phyloP scores from a whole-genome alignment of 2,888 invertebrate genomes.

The Synergus umbraculus region DNA sequence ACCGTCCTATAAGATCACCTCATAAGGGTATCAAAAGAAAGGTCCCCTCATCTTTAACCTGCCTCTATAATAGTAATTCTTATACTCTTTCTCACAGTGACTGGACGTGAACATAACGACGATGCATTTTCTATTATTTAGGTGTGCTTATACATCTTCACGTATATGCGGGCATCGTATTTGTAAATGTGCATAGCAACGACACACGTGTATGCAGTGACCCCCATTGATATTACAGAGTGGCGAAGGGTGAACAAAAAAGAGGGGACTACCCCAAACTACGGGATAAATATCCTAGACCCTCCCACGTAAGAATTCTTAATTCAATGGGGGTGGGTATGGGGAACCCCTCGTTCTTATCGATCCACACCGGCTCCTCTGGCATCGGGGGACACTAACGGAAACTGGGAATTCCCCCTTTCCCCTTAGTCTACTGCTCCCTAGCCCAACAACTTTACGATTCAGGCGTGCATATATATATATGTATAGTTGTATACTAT shows the following conservation, averaged over 20 bases:
- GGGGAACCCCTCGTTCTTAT: slow-evolving; percentile 57
- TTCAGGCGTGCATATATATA: background rate
- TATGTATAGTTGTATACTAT: background rate
- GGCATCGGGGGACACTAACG: slow-evolving; percentile 22
- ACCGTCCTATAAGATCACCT: slow-evolving; percentile 12
- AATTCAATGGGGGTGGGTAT: slow-evolving; percentile 54
- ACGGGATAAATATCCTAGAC: slow-evolving; percentile 60
- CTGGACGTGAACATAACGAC: background rate
- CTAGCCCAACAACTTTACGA: slow-evolving; percentile 39
- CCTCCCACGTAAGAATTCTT: slow-evolving; percentile 62
- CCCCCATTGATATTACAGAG: slow-evolving; percentile 52
- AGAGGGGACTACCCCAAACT: slow-evolving; percentile 55
- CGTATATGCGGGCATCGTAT: background rate
- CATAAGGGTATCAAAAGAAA: slow-evolving; percentile 21
- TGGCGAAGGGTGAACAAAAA: slow-evolving; percentile 49
- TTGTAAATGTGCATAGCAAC: slow-evolving; percentile 21
- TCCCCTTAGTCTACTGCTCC: background rate
- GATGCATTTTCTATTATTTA: slow-evolving; percentile 1
- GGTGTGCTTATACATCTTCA: background rate
- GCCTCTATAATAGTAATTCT: slow-evolving; percentile 2
- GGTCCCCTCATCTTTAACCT: slow-evolving; percentile 38
- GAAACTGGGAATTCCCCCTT: slow-evolving; percentile 32
- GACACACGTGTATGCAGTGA: slow-evolving; percentile 54
- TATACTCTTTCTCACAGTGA: slow-evolving; percentile 5
- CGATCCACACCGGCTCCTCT: slow-evolving; percentile 49